Conservation (phyloP, 2,797 vertebrate genomes). For the Danio aesculapii region DNA sequence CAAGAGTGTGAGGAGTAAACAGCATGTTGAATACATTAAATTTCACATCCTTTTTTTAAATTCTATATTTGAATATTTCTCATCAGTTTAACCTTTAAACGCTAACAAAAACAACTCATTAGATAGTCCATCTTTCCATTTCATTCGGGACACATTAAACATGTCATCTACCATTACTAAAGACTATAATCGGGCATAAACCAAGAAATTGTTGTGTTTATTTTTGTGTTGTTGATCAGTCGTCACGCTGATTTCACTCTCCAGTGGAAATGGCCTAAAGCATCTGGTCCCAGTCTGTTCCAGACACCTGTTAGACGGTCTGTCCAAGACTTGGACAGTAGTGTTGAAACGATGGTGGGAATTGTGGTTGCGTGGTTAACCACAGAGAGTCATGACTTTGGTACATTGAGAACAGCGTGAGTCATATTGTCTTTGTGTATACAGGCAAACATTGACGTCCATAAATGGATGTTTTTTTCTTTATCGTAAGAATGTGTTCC, state of each 20-base stretch:
- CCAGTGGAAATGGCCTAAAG: slow-evolving; percentile 17
- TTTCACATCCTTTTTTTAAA: not conserved
- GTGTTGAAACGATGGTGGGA: slow-evolving; percentile 20
- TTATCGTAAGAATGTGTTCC: not conserved
- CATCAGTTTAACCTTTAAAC: not conserved
- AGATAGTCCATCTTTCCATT: not conserved
- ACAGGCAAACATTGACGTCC: slow-evolving; percentile 32
- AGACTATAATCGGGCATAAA: slow-evolving; percentile 31
- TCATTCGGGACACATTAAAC: not conserved
- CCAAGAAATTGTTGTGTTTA: slow-evolving; percentile 31
- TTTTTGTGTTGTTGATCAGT: not conserved
- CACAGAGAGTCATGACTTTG: slow-evolving; percentile 30
- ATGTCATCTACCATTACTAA: not conserved
- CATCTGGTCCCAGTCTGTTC: slow-evolving; percentile 22
- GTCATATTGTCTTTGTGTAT: slow-evolving; percentile 33
- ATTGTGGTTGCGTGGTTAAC: slow-evolving; percentile 34
- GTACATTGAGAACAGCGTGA: slow-evolving; percentile 31
- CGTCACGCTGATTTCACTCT: slow-evolving; percentile 27
- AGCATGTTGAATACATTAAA: too few relatives aligned
- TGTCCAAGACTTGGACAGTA: slow-evolving; percentile 15
- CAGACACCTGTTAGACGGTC: slow-evolving; percentile 58
- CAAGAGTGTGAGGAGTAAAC: too few relatives aligned
- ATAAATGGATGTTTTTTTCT: slow-evolving; percentile 42
- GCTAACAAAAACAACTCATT: not conserved
- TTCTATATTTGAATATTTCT: not conserved